A percentile compares a stretch with the other conserved stretches of the same genome.
phyloP scores from a whole-genome alignment of 1,140 invertebrate species.

The Drosophila elegans region DNA sequence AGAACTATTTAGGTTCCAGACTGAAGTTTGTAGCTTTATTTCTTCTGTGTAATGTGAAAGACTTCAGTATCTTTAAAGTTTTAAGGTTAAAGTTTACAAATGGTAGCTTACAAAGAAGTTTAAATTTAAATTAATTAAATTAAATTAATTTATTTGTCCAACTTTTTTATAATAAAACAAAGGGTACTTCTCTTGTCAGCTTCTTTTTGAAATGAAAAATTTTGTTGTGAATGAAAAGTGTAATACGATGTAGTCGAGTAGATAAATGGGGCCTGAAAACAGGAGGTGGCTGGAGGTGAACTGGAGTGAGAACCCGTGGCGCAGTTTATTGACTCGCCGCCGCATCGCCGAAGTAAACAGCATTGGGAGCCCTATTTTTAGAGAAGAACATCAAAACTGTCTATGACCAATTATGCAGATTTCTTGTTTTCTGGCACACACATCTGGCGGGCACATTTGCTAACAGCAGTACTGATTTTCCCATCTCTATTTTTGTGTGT shows the following conservation, averaged over 20 bases:
- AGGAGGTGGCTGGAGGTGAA: not conserved
- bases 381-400: conserved; percentile 58
- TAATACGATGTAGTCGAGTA: conserved; percentile 66
- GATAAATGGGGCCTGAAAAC: conserved; percentile 6
- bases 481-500: conserved; percentile 3
- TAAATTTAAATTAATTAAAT: too few species aligned
- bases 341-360: conserved; percentile 41
- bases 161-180: too few species aligned
- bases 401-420: conserved; percentile 80
- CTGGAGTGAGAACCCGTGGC: conserved; percentile 5
- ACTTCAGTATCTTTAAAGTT: too few species aligned
- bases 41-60: too few species aligned
- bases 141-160: too few species aligned
- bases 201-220: not conserved
- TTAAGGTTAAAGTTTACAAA: too few species aligned
- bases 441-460: conserved; percentile 74
- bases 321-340: conserved; percentile 79
- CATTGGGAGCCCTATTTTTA: conserved; percentile 76
- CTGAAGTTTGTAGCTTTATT: too few species aligned
- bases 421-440: conserved; percentile 43
- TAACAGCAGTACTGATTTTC: conserved; percentile 46
- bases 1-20: too few species aligned
- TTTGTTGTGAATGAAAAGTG: conserved; percentile 80
- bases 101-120: too few species aligned
- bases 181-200: conserved; percentile 23